Percentiles rank a stretch among this genome's conserved stretches.
Evolutionary conservation across 2,797 vertebrate species (phyloP).

Genomic region (Pseudochirops cupreus): DNA sequence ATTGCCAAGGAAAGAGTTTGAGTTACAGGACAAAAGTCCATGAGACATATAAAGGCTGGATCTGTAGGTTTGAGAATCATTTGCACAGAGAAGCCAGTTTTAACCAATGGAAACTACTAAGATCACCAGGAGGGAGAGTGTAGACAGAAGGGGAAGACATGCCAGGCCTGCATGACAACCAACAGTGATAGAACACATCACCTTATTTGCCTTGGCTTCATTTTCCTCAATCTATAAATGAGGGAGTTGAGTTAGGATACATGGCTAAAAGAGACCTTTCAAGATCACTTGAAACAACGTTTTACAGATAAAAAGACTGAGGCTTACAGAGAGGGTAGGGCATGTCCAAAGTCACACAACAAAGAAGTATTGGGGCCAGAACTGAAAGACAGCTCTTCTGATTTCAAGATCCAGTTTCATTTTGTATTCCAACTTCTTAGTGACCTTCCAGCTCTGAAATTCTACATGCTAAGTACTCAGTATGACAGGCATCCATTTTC

Average conservation of each 20-base stretch:
- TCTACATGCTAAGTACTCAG: background rate
- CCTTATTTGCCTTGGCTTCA: background rate
- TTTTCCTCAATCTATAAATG: background rate
- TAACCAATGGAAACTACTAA: background rate
- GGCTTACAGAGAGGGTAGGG: background rate
- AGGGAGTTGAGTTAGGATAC: background rate
- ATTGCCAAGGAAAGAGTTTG: background rate
- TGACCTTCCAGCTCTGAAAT: background rate
- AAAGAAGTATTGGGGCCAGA: fast-evolving
- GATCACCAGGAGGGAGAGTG: background rate
- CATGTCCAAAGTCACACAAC: background rate
- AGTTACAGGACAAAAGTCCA: background rate
- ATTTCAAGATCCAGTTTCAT: background rate
- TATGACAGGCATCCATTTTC: background rate
- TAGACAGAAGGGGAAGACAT: background rate
- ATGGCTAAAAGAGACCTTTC: background rate
- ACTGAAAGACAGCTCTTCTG: background rate
- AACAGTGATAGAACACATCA: background rate
- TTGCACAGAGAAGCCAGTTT: background rate
- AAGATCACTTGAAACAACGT: background rate
- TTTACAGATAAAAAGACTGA: background rate
- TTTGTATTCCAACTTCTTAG: background rate
- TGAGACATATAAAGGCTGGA: background rate
- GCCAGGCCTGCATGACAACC: background rate
- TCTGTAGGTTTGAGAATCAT: background rate